These are phyloP conservation scores for Anticlea derivata DNA, from an alignment of 2,888 invertebrate genomes.

Conservation along the genomic window DNA sequence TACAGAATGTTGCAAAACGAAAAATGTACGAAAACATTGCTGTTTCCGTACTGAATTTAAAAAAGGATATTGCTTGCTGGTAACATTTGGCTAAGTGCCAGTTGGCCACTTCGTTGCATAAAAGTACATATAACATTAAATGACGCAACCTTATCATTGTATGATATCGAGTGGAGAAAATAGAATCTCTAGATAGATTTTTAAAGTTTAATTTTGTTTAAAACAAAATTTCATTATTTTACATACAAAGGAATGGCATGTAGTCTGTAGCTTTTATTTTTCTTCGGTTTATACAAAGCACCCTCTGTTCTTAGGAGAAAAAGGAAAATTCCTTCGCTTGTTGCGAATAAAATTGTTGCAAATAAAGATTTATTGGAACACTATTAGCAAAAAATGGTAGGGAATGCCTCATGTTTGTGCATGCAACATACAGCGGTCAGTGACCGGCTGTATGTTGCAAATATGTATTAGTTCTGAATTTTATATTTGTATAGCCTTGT, in stretches of 20 bases:
- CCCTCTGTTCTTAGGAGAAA: not conserved
- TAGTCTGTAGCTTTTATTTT: not conserved
- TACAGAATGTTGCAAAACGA: no score
- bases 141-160: not conserved
- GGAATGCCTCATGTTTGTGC: not conserved
- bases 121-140: conserved; percentile 2
- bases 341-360: not conserved
- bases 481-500: no score
- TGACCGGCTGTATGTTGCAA: not conserved
- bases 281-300: not conserved
- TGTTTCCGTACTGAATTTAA: not conserved
- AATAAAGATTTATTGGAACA: conserved; percentile 1
- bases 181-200: not conserved
- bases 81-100: conserved; percentile 1
- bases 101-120: conserved; percentile 4
- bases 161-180: not conserved
- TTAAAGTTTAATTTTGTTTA: not conserved
- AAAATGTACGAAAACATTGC: no score
- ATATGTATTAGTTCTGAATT: not conserved
- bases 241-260: not conserved
- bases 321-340: conserved; percentile 9
- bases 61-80: not conserved
- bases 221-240: not conserved
- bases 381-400: not conserved
- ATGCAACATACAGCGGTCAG: not conserved